phyloP scores from a whole-genome alignment of 1,140 invertebrate genomes.

The Drosophila ficusphila region DNA sequence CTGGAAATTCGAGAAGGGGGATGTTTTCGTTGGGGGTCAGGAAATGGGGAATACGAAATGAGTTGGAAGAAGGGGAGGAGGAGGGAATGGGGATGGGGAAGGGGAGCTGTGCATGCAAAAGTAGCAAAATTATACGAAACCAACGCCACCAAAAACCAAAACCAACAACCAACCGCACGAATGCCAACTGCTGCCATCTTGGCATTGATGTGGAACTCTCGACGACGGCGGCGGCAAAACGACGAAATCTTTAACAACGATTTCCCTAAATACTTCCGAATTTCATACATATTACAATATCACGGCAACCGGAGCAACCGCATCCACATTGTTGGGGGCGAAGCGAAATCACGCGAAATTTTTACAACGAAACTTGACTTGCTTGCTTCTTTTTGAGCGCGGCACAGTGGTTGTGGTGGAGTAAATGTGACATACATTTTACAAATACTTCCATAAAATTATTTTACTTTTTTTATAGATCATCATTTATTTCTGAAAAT shows the following conservation, averaged over 20 bases:
- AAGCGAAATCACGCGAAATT: constrained; percentile 80
- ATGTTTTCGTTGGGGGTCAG: neutral
- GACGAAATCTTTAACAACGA: constrained; percentile 79
- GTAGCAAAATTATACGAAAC: constrained; percentile 62
- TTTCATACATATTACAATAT: constrained; percentile 79
- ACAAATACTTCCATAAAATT: too few relatives aligned
- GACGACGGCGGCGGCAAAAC: constrained; percentile 26
- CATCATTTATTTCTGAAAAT: too few relatives aligned
- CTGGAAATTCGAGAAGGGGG: neutral
- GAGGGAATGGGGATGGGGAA: neutral
- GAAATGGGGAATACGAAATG: constrained; percentile 3
- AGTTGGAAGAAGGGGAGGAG: neutral
- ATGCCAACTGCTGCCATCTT: constrained; percentile 61
- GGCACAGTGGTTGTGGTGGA: constrained; percentile 34
- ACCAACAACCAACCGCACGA: constrained; percentile 35
- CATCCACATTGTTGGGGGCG: constrained; percentile 65
- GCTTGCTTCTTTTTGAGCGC: constrained; percentile 28
- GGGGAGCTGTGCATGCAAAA: constrained; percentile 37
- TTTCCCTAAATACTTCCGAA: constrained; percentile 82
- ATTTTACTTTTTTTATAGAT: too few relatives aligned
- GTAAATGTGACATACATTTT: neutral
- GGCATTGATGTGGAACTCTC: constrained; percentile 44
- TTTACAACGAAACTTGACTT: constrained; percentile 68
- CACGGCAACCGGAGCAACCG: constrained; percentile 51
- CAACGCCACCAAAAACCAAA: constrained; percentile 29